Percentiles rank a stretch among this genome's conserved stretches.
These are phyloP conservation scores for Cataglyphis cursor DNA, from an alignment of 2,888 invertebrate species.

Conservation along the genomic window DNA sequence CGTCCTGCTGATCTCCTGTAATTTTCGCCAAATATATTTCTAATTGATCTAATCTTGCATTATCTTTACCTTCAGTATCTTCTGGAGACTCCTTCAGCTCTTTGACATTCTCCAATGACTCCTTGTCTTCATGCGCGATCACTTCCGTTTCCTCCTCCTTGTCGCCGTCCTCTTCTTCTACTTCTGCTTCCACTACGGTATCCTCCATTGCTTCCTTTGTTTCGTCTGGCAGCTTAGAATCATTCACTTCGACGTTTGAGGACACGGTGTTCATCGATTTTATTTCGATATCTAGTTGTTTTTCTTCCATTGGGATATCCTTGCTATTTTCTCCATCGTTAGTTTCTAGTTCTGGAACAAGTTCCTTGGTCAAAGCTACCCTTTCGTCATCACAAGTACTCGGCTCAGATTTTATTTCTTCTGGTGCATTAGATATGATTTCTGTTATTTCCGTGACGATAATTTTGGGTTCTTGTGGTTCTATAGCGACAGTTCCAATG, in stretches of 20 bases:
- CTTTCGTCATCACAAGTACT: constrained; percentile 58
- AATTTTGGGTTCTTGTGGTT: constrained; percentile 78
- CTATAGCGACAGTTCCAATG: constrained; percentile 84
- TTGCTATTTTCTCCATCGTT: constrained; percentile 59
- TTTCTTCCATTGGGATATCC: constrained; percentile 56
- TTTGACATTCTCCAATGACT: constrained; percentile 50
- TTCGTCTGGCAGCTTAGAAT: constrained; percentile 81
- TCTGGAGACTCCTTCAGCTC: constrained; percentile 58
- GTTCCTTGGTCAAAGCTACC: constrained; percentile 56
- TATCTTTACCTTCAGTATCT: constrained; percentile 68
- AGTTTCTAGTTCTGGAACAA: constrained; percentile 58
- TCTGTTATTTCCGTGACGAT: constrained; percentile 68
- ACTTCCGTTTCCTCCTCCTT: constrained; percentile 74
- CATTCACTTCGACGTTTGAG: constrained; percentile 84
- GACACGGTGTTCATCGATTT: constrained; percentile 68
- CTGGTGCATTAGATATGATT: constrained; percentile 51
- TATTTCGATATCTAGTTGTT: constrained; percentile 59
- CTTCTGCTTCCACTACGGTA: constrained; percentile 72
- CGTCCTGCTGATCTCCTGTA: constrained; percentile 79
- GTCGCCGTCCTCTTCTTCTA: constrained; percentile 75
- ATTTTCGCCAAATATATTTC: constrained; percentile 81
- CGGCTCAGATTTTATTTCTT: constrained; percentile 62
- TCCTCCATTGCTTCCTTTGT: constrained; percentile 60
- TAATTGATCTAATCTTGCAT: constrained; percentile 75
- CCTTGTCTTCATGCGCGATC: constrained; percentile 54